Evolutionary conservation across 2,797 vertebrate genomes (phyloP), one percentile per base, ranked within the genome.

Genomic region (Benthosema pterotum): DNA sequence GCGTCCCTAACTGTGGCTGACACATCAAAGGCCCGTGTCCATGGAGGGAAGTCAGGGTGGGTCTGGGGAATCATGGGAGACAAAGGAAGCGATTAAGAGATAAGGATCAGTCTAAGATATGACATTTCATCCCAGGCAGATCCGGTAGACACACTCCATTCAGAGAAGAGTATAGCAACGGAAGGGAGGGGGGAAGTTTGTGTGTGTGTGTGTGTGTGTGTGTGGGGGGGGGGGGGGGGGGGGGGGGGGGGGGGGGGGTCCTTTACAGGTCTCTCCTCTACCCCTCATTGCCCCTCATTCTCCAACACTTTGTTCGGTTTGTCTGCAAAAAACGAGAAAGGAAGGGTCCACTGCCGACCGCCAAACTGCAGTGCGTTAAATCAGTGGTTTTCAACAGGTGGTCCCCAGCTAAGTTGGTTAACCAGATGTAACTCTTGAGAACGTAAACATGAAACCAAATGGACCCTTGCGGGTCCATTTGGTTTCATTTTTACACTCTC

Each of bases 71-170:
- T 94, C 92, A 83, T 88, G 80, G 94, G 95, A 95, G 89, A 97
- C 96, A 97, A 97, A 98, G 94, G 93, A 93, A 95, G 96, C 91
- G 92, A 95, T 97, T 95, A 95, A 94, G 93, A 96, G 96, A 98
- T 97, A 96, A 97, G 92, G 89, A 96, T 97, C 94, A 90, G 93
- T 91, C 93, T 89, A 90, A 93, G 93, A 97, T 96, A 95, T 94
- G 95, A 96, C 95, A 97, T 97, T 96, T 97, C 95, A 97, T 95
- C 95, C 95, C 91, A 86, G 94, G 91, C 92, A 93, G 93, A 95
- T 94, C 94, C 90, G 83, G 91, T 88, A 93, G 92, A 95, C 93
- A 94, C 93, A 92, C 94, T 95, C 93, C 93, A 93, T 94, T 93
- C 93, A 93, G 90, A 89, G 76, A 88, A 83, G 90, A 93, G 89